A percentile compares a stretch with the other conserved stretches of the same genome.
phyloP scores from a whole-genome alignment of 2,113 vertebrate genomes.

The Sisor rabdophorus region DNA sequence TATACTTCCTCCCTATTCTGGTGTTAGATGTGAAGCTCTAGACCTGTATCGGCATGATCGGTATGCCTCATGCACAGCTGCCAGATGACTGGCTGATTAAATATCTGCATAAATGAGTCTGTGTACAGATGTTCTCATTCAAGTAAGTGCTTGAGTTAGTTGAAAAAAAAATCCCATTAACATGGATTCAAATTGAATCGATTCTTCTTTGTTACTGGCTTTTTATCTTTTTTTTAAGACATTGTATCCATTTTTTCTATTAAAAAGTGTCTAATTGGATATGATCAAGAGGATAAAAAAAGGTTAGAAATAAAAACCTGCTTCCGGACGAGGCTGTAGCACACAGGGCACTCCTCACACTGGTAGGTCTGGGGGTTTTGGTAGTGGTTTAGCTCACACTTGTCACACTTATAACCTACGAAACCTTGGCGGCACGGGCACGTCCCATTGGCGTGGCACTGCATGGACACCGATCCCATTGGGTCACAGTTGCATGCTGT shows the following conservation, averaged over 20 bases:
- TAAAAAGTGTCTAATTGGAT: not conserved
- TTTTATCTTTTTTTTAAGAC: not conserved
- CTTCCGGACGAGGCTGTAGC: constrained; percentile 80
- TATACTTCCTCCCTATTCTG: too few relatives aligned
- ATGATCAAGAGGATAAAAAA: not conserved
- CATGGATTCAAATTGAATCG: not conserved
- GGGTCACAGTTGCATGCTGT: constrained; percentile 88
- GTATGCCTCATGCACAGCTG: too few relatives aligned
- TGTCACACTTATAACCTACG: constrained; percentile 84
- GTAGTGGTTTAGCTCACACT: constrained; percentile 84
- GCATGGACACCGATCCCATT: constrained; percentile 75
- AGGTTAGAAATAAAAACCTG: constrained; percentile 69
- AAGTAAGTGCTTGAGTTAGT: too few relatives aligned
- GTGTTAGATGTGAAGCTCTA: too few relatives aligned
- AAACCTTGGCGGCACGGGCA: constrained; percentile 81
- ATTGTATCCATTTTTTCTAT: not conserved
- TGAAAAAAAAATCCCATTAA: not conserved
- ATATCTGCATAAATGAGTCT: too few relatives aligned
- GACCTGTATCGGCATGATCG: too few relatives aligned
- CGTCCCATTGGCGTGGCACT: constrained; percentile 81
- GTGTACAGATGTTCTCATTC: too few relatives aligned
- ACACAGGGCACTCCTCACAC: constrained; percentile 84
- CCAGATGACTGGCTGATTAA: too few relatives aligned
- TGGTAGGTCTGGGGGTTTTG: constrained; percentile 58
- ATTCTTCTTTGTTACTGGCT: not conserved